A percentile compares a stretch with the other conserved stretches of the same genome.
Evolutionary conservation across 2,113 vertebrate species (phyloP).

Genomic region (Drymodes brunneopygia): DNA sequence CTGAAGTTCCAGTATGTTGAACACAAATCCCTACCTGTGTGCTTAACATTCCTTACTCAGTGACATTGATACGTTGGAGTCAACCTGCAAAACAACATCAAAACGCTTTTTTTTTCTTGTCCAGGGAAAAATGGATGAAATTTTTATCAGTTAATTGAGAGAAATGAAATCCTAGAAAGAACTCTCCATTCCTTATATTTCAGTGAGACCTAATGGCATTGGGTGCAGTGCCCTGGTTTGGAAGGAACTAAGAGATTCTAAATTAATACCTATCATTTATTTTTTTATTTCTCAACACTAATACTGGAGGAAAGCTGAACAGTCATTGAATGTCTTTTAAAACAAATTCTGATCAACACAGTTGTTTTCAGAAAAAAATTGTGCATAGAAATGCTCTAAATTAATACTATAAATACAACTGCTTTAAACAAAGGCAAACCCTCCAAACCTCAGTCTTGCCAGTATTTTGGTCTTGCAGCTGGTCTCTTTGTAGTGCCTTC

Average conservation of each 20-base stretch:
- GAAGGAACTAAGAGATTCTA: background rate
- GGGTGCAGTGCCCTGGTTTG: background rate
- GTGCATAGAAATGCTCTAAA: background rate
- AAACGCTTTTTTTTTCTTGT: background rate
- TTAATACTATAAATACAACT: background rate
- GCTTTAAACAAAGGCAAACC: background rate
- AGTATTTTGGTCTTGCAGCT: background rate
- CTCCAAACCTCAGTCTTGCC: background rate
- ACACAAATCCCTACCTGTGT: background rate
- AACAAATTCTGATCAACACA: background rate
- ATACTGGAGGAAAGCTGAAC: background rate
- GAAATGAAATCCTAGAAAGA: background rate
- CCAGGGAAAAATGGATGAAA: background rate
- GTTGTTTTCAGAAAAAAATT: background rate
- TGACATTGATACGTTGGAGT: background rate
- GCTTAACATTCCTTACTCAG: background rate
- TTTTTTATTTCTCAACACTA: background rate
- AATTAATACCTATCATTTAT: background rate
- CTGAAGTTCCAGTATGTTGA: background rate
- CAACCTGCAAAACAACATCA: background rate
- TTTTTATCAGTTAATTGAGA: background rate
- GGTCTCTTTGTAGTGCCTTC: background rate
- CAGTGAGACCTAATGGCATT: background rate
- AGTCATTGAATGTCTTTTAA: background rate
- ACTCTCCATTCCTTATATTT: background rate